Conservation (phyloP, 2,888 invertebrate species). For the Perithous albicinctus region DNA sequence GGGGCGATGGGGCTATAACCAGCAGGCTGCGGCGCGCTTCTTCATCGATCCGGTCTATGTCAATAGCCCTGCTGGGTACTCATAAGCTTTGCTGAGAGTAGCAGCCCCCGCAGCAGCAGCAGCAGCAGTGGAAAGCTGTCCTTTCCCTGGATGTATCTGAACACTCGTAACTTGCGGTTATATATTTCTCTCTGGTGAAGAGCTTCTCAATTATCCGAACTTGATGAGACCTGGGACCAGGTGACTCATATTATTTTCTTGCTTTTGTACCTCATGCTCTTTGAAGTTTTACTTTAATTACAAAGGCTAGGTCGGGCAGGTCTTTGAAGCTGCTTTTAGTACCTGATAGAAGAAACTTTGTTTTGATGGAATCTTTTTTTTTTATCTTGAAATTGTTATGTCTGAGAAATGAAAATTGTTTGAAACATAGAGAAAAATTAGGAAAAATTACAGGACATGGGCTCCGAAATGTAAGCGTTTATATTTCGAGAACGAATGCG, state of each 20-base stretch:
- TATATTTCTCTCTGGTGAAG: slow-evolving; percentile 43
- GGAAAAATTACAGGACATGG: no score
- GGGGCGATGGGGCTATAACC: slow-evolving; percentile 54
- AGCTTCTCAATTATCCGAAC: slow-evolving; percentile 56
- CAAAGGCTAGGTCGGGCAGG: background rate
- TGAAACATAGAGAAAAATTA: no score
- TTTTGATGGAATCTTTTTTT: no score
- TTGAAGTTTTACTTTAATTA: slow-evolving; percentile 14
- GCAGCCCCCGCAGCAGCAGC: slow-evolving; percentile 26
- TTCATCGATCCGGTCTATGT: slow-evolving; percentile 63
- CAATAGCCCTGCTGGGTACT: slow-evolving; percentile 62
- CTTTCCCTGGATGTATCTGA: slow-evolving; percentile 55
- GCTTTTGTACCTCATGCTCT: background rate
- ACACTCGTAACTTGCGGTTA: slow-evolving; percentile 10
- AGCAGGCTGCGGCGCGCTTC: slow-evolving; percentile 61
- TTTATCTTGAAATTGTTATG: no score
- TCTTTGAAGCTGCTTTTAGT: background rate
- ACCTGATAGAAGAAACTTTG: no score
- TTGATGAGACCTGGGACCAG: slow-evolving; percentile 51
- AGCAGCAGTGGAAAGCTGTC: slow-evolving; percentile 41
- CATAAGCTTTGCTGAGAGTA: slow-evolving; percentile 61
- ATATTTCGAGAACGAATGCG: no score
- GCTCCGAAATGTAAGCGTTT: no score
- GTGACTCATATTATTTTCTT: slow-evolving; percentile 35
- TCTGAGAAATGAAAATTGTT: no score